phyloP scores from a whole-genome alignment of 30 jellyfish, hydroid and myxozoan species.

The Pelagia noctiluca region DNA sequence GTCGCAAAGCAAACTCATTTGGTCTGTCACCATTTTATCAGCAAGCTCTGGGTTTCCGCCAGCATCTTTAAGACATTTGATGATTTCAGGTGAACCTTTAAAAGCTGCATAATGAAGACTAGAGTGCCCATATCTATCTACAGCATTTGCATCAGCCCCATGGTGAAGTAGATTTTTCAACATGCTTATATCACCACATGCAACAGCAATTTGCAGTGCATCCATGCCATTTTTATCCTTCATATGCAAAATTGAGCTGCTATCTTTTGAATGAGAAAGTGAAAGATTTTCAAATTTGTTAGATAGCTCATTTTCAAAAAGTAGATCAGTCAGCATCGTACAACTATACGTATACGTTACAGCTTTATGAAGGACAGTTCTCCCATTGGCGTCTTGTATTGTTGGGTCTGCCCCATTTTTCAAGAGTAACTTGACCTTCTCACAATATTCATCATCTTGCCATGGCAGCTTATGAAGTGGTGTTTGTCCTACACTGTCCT shows the following conservation, averaged over 20 bases:
- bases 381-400: slow-evolving; percentile 29
- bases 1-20: not conserved
- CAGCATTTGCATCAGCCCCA: slow-evolving; percentile 19
- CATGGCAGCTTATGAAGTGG: slow-evolving; percentile 17
- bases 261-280: not conserved
- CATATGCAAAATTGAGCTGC: not conserved
- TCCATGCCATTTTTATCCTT: slow-evolving; percentile 29
- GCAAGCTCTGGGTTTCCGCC: not conserved
- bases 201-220: slow-evolving; percentile 39
- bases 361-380: slow-evolving; percentile 18
- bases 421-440: slow-evolving; percentile 8
- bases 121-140: slow-evolving; percentile 37
- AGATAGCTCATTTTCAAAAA: not conserved
- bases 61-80: slow-evolving; percentile 5
- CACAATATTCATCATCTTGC: not conserved
- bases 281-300: not conserved
- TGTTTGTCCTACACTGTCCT: slow-evolving; percentile 36
- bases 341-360: not conserved
- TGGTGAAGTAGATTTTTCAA: not conserved
- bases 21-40: slow-evolving; percentile 33
- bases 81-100: slow-evolving; percentile 42
- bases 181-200: not conserved
- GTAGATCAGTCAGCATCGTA: not conserved
- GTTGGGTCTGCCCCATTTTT: slow-evolving; percentile 39
- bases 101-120: slow-evolving; percentile 51